Conservation (phyloP, 2,797 vertebrate genomes). For the Danio albolineatus region DNA sequence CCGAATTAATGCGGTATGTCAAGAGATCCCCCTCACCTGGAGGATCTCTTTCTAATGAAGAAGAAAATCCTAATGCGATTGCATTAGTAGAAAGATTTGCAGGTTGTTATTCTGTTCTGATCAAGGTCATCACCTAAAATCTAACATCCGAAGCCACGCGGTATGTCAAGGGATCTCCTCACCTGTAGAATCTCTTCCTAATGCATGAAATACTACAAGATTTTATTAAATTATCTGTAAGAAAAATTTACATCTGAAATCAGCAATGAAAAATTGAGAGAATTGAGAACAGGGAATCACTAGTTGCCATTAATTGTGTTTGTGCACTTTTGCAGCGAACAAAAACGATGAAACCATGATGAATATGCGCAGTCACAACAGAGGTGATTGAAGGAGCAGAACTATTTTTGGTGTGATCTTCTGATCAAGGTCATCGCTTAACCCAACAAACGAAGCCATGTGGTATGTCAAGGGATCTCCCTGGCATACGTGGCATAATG, state of each 20-base stretch:
- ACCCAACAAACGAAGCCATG: neutral
- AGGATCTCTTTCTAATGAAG: too few species aligned
- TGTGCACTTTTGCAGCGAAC: too few species aligned
- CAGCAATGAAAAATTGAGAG: too few species aligned
- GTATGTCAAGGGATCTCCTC: constrained; percentile 32
- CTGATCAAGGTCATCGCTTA: constrained; percentile 16
- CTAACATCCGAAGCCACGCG: neutral
- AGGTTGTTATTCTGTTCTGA: constrained; percentile 15
- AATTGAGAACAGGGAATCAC: too few species aligned
- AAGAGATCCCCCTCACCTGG: too few species aligned
- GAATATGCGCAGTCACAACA: neutral
- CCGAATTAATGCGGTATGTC: neutral
- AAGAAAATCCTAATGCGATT: too few species aligned
- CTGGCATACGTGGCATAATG: neutral
- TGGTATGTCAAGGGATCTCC: constrained; percentile 15
- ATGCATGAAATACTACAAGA: too few species aligned
- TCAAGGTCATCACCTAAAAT: constrained; percentile 16
- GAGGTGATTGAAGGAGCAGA: neutral
- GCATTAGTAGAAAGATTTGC: neutral
- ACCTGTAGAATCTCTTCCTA: too few species aligned
- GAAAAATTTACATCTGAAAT: too few species aligned
- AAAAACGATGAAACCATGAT: too few species aligned
- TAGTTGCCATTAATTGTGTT: too few species aligned
- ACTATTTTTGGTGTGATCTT: neutral
- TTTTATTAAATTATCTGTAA: too few species aligned